These are phyloP conservation scores for Ecdyonurus torrentis DNA, from an alignment of 2,888 invertebrate species.

Conservation along the genomic window DNA sequence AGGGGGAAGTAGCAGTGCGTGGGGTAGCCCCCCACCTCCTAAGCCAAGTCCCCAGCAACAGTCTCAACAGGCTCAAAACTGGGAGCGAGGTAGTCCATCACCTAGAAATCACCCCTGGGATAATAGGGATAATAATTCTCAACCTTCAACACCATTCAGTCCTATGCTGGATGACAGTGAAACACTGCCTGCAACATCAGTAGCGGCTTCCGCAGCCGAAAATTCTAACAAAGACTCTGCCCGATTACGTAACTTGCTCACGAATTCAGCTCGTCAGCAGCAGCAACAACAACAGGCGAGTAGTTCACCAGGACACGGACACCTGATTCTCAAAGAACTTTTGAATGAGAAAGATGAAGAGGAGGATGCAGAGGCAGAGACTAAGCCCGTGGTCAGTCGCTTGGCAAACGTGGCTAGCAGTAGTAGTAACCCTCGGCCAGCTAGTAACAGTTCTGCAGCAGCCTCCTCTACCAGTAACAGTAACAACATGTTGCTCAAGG, in stretches of 20 bases:
- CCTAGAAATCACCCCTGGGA: constrained; percentile 3
- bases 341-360: constrained; percentile 49
- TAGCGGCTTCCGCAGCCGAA: constrained; percentile 11
- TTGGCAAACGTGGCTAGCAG: constrained; percentile 6
- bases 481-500: constrained; percentile 47
- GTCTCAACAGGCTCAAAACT: constrained; percentile 6
- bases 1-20: constrained; percentile 21
- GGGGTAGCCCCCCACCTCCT: constrained; percentile 19
- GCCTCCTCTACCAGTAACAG: constrained; percentile 17
- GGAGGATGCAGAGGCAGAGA: constrained; percentile 24
- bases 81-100: background rate
- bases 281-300: background rate
- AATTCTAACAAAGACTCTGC: constrained; percentile 28
- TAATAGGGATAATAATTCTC: constrained; percentile 2
- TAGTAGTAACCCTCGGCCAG: background rate
- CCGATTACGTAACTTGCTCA: constrained; percentile 41
- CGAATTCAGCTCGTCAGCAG: constrained; percentile 16
- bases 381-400: constrained; percentile 1
- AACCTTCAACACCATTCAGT: background rate
- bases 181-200: constrained; percentile 11
- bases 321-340: constrained; percentile 39
- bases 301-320: constrained; percentile 18
- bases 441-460: constrained; percentile 3
- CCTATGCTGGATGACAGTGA: background rate
- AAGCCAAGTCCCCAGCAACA: constrained; percentile 7